Evolutionary conservation across 2,797 vertebrate genomes (phyloP), one percentile per base, ranked within the genome.

Genomic region (Pangasius djambal): DNA sequence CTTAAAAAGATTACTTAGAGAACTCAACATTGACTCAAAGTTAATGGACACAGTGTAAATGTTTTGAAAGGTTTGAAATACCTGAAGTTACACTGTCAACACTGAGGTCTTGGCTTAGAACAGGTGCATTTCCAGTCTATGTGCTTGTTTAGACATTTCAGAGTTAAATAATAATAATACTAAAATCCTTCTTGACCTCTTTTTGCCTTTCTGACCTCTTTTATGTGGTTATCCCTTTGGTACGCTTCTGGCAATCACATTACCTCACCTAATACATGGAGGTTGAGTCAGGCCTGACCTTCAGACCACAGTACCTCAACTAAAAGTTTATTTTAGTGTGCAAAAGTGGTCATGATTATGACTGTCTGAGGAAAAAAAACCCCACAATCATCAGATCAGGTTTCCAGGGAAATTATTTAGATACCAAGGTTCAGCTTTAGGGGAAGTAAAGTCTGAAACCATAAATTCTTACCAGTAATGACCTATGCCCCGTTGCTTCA

Each of bases 91-190:
- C 59, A 34, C 34, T 37, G 37, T 89, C 65, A 85, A 69, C 48
- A 44, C 77, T 40, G 70, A 22, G 55, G 83, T 55, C 57, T 72
- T 86, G 57, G 59, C 86, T 88, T 87, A 89, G 48, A 61, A 79
- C 83, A 70, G 75, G 82, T 83, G 34, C 70, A 85, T 87, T 83
- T 81, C 25, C 75, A 88, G 31, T 74, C 74, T 61, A 25, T 52
- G 86, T 52, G 74, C 13, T 88, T 85, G 67, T 59, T 79, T 31
- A 85, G 48, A 31, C 37, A 52, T 78, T 85, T 67, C 72, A 77
- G 37, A 83, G 77, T 78, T 91, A 72, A 88, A 55, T 31, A 89
- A 89, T 87, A 59, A 85, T 48, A 86, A 69, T 63, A 88, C 44
- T 44, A 44, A 44, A 86, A 25, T 25, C 20, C 4, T 69, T 69